A percentile compares a stretch with the other conserved stretches of the same genome.
These are phyloP conservation scores for Orchestes rusci DNA, from an alignment of 2,888 invertebrate genomes.

Conservation along the genomic window DNA sequence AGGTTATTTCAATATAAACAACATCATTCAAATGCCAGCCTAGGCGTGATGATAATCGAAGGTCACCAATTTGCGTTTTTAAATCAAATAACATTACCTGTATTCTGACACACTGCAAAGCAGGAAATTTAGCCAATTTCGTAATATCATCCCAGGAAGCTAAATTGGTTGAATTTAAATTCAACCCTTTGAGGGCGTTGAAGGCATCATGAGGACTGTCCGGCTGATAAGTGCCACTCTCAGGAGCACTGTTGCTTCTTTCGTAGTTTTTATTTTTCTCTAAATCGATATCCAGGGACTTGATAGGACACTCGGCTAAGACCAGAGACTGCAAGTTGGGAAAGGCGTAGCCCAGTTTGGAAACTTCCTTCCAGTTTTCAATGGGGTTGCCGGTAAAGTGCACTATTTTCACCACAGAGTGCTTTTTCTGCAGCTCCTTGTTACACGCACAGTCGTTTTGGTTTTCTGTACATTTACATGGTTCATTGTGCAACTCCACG, in stretches of 20 bases:
- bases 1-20: no score
- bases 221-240: conserved; percentile 33
- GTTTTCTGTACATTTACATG: conserved; percentile 25
- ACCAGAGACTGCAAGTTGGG: conserved; percentile 79
- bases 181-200: conserved; percentile 66
- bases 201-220: conserved; percentile 52
- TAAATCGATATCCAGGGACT: conserved; percentile 44
- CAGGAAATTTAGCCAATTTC: conserved; percentile 73
- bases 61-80: no score
- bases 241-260: conserved; percentile 47
- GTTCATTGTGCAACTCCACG: conserved; percentile 56
- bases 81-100: no score
- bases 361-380: conserved; percentile 76
- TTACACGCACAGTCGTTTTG: conserved; percentile 37
- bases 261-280: conserved; percentile 25
- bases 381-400: conserved; percentile 86
- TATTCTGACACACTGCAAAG: conserved; percentile 75
- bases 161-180: conserved; percentile 77
- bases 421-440: conserved; percentile 40
- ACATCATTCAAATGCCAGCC: no score
- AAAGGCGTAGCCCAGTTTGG: conserved; percentile 72
- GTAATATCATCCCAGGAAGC: conserved; percentile 88
- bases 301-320: conserved; percentile 77
- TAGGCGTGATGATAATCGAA: no score
- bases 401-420: conserved; percentile 66